Base-by-base conservation (phyloP, 1,140 invertebrate genomes). In the Rhizoglyphus robini region DNA sequence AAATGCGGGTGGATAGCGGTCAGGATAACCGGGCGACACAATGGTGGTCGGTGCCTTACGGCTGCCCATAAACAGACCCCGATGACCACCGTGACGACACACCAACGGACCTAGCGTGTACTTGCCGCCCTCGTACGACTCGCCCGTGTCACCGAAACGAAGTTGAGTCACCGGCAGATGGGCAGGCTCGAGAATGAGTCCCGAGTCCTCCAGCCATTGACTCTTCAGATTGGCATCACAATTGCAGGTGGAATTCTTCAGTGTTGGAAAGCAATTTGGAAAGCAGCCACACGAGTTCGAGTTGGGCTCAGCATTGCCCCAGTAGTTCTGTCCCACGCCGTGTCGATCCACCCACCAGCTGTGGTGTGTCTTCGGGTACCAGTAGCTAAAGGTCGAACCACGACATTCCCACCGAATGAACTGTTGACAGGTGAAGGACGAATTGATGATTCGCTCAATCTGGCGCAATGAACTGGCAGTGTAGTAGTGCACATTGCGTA, bases 261-360 rank as follows among this genome's bases (percentile, higher is more conserved):
- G 13, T 0, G 69, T 72, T 13, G 65, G 63, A 18, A 68, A 18
- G 32, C 71, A 72, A 48, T 72, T 69, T 13, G 71, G 71, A 54
- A 72, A 71, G 27, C 71, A 72, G 0, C 68, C 71, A 47, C 71
- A 72, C 1, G 63, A 61, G 11, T 67, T 65, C 41, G 71, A 72
- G 41, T 72, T 69, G 3, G 71, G 69, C 41, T 69, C 71, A 11
- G 71, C 71, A 32, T 69, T 69, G 29, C 71, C 71, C 71, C 71
- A 72, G 47, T 72, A 72, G 48, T 67, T 71, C 25, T 72, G 71
- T 18, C 57, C 36, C n/a, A 63, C 57, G 62, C 71, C 71, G 36
- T 68, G 58, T 32, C 71, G 59, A 63, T 71, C 71, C 8, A 72
- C 69, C 70, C 70, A 71, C 70, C 70, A 71, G 30, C 58, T 70